phyloP scores from a whole-genome alignment of 1,140 invertebrate species.

The Archegozetes longisetosus region DNA sequence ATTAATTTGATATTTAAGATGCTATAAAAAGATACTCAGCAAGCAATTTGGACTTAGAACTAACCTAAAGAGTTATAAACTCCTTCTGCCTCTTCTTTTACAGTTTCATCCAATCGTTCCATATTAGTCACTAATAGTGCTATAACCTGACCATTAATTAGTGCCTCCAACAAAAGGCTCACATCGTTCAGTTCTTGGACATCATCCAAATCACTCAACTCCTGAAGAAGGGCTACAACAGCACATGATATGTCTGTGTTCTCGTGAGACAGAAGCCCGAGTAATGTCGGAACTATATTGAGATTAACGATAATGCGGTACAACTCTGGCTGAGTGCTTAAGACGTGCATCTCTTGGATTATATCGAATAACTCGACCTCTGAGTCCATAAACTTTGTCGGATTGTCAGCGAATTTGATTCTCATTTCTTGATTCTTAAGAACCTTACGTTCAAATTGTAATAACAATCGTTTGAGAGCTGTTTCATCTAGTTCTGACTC shows the following conservation, averaged over 20 bases:
- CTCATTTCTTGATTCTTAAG: conserved; percentile 94
- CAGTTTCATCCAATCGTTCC: conserved; percentile 57
- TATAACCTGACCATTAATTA: conserved; percentile 75
- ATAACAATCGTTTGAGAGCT: conserved; percentile 66
- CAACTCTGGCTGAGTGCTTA: conserved; percentile 87
- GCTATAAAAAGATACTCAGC: no score
- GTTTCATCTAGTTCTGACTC: conserved; percentile 50
- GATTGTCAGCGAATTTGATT: conserved; percentile 92
- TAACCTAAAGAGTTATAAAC: conserved; percentile 85
- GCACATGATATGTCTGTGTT: conserved; percentile 52
- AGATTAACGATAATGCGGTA: conserved; percentile 82
- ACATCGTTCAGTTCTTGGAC: conserved; percentile 11
- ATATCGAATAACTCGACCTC: conserved; percentile 87
- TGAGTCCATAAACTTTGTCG: conserved; percentile 98
- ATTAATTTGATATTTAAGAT: no score
- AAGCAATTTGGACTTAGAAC: no score
- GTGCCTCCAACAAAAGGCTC: conserved; percentile 38
- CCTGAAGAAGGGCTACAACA: conserved; percentile 46
- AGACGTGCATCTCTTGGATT: conserved; percentile 78
- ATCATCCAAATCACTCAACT: conserved; percentile 81
- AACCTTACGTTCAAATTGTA: conserved; percentile 83
- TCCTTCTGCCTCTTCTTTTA: conserved; percentile 89
- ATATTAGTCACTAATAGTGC: conserved; percentile 31
- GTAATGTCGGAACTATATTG: conserved; percentile 67
- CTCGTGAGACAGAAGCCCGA: conserved; percentile 86